phyloP scores from a whole-genome alignment of 2,797 vertebrate genomes.

The Gouania willdenowi region DNA sequence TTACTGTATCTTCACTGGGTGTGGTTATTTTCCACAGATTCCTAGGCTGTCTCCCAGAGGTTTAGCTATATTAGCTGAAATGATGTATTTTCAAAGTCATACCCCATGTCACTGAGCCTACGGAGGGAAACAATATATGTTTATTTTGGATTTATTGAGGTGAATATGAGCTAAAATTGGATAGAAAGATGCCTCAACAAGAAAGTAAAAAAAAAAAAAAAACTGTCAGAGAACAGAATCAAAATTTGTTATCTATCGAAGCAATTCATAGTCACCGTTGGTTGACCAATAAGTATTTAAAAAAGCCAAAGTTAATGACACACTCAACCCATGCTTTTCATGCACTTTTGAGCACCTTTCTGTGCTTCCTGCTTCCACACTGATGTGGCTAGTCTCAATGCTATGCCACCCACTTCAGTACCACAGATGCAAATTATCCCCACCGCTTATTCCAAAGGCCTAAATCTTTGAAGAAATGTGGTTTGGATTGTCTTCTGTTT shows the following conservation, averaged over 20 bases:
- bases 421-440: slow-evolving; percentile 33
- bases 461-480: slow-evolving; percentile 20
- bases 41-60: slow-evolving; percentile 40
- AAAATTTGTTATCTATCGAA: slow-evolving; percentile 9
- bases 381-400: slow-evolving; percentile 51
- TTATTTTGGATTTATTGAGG: slow-evolving; percentile 26
- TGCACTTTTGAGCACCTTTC: slow-evolving; percentile 35
- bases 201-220: no score
- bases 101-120: slow-evolving; percentile 20
- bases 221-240: slow-evolving; percentile 2
- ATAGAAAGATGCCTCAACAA: no score
- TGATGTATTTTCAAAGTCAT: slow-evolving; percentile 32
- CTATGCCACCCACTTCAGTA: slow-evolving; percentile 54
- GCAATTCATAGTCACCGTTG: slow-evolving; percentile 2
- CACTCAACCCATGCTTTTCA: slow-evolving; percentile 13
- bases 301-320: slow-evolving; percentile 4
- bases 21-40: slow-evolving; percentile 48
- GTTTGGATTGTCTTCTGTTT: slow-evolving; percentile 5
- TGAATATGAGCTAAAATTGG: no score
- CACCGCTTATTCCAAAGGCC: slow-evolving; percentile 22
- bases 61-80: slow-evolving; percentile 38
- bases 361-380: slow-evolving; percentile 43
- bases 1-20: slow-evolving; percentile 48
- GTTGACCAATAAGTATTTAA: background rate
- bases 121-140: slow-evolving; percentile 18